Percentiles rank a stretch among this genome's conserved stretches.
Conservation (phyloP, 2,113 vertebrate genomes). For the Orientallactaga bullata region DNA sequence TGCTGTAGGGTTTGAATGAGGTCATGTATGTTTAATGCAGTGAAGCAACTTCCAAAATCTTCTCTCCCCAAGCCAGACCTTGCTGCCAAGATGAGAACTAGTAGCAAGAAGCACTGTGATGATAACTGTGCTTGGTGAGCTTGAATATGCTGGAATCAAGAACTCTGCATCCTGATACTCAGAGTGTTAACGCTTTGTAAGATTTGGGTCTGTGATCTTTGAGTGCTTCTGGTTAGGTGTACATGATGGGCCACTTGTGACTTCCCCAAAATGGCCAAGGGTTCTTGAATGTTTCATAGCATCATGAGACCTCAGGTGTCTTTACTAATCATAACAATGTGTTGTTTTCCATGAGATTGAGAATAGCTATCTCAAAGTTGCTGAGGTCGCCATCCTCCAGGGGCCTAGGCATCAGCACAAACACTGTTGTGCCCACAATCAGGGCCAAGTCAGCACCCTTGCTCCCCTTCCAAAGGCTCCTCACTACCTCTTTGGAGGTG, state of each 20-base stretch:
- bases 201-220: neutral
- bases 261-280: neutral
- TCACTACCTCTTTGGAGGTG: neutral
- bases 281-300: neutral
- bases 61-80: neutral
- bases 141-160: neutral
- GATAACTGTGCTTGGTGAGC: neutral
- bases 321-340: constrained; percentile 7
- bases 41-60: neutral
- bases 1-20: neutral
- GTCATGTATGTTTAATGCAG: neutral
- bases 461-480: neutral
- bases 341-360: neutral
- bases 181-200: neutral
- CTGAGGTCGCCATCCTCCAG: neutral
- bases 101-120: neutral
- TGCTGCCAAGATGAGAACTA: neutral
- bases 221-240: neutral
- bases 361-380: neutral
- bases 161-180: neutral
- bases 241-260: neutral
- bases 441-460: neutral
- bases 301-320: neutral
- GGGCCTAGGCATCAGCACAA: neutral
- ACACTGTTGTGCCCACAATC: accelerated